Conservation (phyloP, 2,888 invertebrate species). For the Saturnia japonica region DNA sequence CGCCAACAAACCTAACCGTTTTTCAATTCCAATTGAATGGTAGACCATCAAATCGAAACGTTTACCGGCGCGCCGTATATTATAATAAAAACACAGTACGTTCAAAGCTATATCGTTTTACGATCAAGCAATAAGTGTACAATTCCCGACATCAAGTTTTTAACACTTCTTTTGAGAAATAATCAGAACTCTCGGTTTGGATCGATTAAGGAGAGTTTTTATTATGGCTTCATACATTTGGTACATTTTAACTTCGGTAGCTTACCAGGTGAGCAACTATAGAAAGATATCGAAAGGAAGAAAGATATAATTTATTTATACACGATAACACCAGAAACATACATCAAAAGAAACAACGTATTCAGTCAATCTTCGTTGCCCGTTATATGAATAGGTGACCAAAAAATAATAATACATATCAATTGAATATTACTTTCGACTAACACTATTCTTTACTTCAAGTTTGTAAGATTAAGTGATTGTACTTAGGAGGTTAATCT, state of each 20-base stretch:
- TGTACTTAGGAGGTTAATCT: no score
- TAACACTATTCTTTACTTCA: no score
- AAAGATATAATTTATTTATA: no score
- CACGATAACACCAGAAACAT: no score
- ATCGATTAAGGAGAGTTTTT: neutral
- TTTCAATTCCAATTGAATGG: neutral
- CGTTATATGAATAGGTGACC: no score
- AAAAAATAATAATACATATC: no score
- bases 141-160: constrained; percentile 1
- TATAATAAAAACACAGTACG: neutral
- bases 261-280: no score
- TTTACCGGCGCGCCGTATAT: neutral
- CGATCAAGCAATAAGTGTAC: constrained; percentile 5
- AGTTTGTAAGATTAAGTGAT: no score
- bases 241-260: neutral
- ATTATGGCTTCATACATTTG: neutral
- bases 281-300: no score
- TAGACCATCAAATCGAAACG: neutral
- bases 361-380: no score
- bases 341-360: no score
- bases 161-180: neutral
- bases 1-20: neutral
- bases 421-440: no score
- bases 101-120: constrained; percentile 7
- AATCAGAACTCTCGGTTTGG: neutral